Evolutionary conservation across 2,797 vertebrate species (phyloP).

Genomic region (Pangasius mekongensis): DNA sequence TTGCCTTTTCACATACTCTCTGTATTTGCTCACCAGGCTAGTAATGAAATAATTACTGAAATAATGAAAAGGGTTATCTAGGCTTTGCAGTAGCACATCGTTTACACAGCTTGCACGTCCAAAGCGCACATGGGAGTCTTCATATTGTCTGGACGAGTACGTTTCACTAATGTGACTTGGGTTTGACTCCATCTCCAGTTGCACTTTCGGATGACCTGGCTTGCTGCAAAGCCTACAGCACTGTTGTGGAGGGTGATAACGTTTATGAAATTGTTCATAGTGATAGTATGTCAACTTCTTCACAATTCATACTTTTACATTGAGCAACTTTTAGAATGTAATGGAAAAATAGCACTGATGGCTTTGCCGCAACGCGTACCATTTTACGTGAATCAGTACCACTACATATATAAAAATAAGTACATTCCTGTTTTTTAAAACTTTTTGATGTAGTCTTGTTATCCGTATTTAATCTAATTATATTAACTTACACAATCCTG

Average conservation of each 20-base stretch:
- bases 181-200: not conserved
- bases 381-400: not conserved
- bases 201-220: not conserved
- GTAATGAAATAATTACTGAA: not conserved
- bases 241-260: too few species aligned
- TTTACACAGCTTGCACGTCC: not conserved
- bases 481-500: not conserved
- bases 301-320: not conserved
- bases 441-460: not conserved
- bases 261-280: not conserved
- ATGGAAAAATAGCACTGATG: not conserved
- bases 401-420: not conserved
- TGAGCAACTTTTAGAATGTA: not conserved
- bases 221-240: not conserved
- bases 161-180: not conserved
- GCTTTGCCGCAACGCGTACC: not conserved
- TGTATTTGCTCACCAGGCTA: not conserved
- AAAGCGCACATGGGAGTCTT: not conserved
- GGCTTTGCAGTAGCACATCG: not conserved
- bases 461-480: not conserved
- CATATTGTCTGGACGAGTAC: not conserved
- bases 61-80: not conserved
- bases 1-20: not conserved
- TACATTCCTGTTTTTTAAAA: not conserved
- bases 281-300: not conserved